Base-by-base conservation (phyloP, 2,888 invertebrate genomes). In the Hirtodrosophila cameraria region DNA sequence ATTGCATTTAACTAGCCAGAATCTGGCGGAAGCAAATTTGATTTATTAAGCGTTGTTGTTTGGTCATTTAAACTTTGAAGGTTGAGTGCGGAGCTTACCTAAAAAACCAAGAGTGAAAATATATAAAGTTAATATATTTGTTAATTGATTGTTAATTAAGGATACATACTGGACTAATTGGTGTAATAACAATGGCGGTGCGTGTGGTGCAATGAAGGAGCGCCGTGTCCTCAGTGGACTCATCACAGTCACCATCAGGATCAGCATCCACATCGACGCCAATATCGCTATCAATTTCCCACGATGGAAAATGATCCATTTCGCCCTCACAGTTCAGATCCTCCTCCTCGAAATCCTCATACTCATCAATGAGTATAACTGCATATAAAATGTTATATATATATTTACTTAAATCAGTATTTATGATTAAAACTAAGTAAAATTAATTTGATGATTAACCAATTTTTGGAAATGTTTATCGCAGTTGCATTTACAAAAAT, bases 151-250 rank as follows among this genome's bases (percentile, higher is more conserved):
- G 8, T 23, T 23, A 7, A 23, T 23, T n/a, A 23, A 23, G 6
- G 18, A 0, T 39, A 72, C 79, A 88, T 81, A 91, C 91, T 75
- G 91, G 91, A 87, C 90, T 91, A 77, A 91, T 91, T 72, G 91
- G 91, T 86, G 91, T 91, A 71, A 91, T 90, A 78, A 91, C 89
- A 74, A 91, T 92, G 88, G 92, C 92, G 45, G 92, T 92, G 86
- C 88, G 88, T 60, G 91, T 89, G 74, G 91, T 91, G 73, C 91
- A 92, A 69, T 92, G 91, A 67, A 93, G 88, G 73, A 93, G 90
- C 50, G 93, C 92, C 63, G 92, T 92, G 86, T 92, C 92, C 86
- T 93, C 92, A 69, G 91, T 91, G 68, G 91, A 91, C 75, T 91
- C 92, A 77, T 92, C 92, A 73, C 91, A 90, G 73, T 92, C 91